Evolutionary conservation across 2,113 vertebrate genomes (phyloP).

Genomic region (Puma concolor): DNA sequence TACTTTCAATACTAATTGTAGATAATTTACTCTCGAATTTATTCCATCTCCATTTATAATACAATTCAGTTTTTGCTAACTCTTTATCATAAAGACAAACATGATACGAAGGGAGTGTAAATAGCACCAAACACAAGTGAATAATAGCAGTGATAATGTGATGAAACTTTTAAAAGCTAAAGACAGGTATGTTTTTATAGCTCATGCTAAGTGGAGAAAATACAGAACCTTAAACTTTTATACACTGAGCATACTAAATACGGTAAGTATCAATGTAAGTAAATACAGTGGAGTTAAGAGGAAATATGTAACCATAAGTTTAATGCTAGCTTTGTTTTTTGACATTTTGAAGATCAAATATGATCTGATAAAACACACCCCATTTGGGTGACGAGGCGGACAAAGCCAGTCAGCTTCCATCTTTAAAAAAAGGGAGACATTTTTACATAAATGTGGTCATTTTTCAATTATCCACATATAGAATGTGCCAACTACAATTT

Average conservation of each 20-base stretch:
- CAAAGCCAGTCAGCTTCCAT: background rate
- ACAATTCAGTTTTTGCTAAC: background rate
- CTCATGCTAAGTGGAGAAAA: background rate
- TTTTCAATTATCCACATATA: background rate
- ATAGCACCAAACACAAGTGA: background rate
- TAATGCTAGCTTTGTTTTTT: background rate
- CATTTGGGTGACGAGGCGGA: rapidly evolving
- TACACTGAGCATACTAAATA: background rate
- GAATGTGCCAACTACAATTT: background rate
- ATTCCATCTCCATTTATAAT: background rate
- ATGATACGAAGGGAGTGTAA: background rate
- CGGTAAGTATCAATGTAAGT: background rate
- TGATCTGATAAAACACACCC: background rate
- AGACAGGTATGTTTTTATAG: background rate
- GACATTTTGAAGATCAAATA: background rate
- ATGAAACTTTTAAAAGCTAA: background rate
- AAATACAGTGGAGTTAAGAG: background rate
- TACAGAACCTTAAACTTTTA: background rate
- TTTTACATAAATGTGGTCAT: background rate
- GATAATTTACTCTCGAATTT: background rate
- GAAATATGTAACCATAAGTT: background rate
- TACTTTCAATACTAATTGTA: background rate
- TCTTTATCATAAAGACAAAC: background rate
- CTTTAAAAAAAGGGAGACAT: background rate
- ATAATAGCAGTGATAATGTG: background rate